Evolutionary conservation across 2,888 invertebrate genomes (phyloP).

Genomic region (Drosophila multiciliata): DNA sequence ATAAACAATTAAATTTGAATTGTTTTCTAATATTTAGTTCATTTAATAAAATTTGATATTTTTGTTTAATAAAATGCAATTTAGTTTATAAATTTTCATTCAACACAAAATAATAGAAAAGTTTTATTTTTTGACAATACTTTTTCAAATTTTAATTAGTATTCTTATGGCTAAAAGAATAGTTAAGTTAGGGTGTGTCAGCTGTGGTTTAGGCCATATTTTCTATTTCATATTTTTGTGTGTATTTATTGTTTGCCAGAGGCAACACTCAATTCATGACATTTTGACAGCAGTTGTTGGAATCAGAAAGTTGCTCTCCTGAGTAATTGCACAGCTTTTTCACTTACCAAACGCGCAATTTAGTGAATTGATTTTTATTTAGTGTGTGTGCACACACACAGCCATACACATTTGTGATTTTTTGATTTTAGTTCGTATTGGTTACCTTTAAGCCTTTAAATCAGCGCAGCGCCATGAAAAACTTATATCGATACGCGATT

Average conservation of each 20-base stretch:
- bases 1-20: background rate
- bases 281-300: conserved; percentile 81
- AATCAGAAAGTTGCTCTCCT: conserved; percentile 77
- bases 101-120: background rate
- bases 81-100: background rate
- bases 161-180: background rate
- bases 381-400: conserved; percentile 29
- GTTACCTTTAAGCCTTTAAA: conserved; percentile 36
- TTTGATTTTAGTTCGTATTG: conserved; percentile 7
- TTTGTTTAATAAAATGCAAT: background rate
- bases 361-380: conserved; percentile 67
- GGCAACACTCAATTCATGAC: conserved; percentile 76
- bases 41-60: background rate
- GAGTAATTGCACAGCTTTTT: conserved; percentile 80
- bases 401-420: background rate
- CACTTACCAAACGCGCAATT: conserved; percentile 77
- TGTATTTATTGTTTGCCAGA: conserved; percentile 45
- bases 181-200: conserved; percentile 29
- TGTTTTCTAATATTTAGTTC: background rate
- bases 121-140: background rate
- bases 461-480: background rate
- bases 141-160: background rate
- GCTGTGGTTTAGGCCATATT: conserved; percentile 21
- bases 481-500: background rate
- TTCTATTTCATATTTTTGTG: conserved; percentile 35